phyloP scores from a whole-genome alignment of 1,140 invertebrate species.

The Scylla paramamosain region DNA sequence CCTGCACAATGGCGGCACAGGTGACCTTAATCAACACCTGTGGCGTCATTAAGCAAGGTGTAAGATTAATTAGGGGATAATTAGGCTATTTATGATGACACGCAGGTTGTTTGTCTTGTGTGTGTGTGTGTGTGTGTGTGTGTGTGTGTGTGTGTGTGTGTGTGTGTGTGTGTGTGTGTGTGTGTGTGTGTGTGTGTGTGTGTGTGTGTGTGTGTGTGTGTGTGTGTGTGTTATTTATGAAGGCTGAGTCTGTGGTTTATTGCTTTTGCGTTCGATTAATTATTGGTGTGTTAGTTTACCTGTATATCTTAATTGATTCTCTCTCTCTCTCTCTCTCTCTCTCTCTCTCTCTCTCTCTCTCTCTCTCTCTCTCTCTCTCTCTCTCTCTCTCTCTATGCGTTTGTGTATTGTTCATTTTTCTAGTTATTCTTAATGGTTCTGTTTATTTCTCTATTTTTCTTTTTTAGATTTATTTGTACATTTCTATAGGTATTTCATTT shows the following conservation, averaged over 20 bases:
- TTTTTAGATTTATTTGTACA: too few relatives aligned
- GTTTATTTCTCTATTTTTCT: too few relatives aligned
- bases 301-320: too few relatives aligned
- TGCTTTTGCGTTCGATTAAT: too few relatives aligned
- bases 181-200: slow-evolving; percentile 3
- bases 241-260: background rate
- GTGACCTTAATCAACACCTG: background rate
- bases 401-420: too few relatives aligned
- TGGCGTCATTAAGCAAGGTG: background rate
- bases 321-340: slow-evolving; percentile 3
- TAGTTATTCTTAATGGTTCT: too few relatives aligned
- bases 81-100: background rate
- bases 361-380: background rate
- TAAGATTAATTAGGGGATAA: slow-evolving; percentile 1
- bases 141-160: slow-evolving; percentile 7
- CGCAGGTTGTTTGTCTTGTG: background rate
- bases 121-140: slow-evolving; percentile 20
- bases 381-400: slow-evolving; percentile 8
- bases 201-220: slow-evolving; percentile 3
- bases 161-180: background rate
- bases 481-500: too few relatives aligned
- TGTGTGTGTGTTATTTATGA: background rate
- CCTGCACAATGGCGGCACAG: too few relatives aligned
- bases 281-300: too few relatives aligned
- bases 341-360: slow-evolving; percentile 20